A percentile compares a stretch with the other conserved stretches of the same genome.
These are phyloP conservation scores for Leptatherina wallacei DNA, from an alignment of 2,797 vertebrate genomes.

Conservation along the genomic window DNA sequence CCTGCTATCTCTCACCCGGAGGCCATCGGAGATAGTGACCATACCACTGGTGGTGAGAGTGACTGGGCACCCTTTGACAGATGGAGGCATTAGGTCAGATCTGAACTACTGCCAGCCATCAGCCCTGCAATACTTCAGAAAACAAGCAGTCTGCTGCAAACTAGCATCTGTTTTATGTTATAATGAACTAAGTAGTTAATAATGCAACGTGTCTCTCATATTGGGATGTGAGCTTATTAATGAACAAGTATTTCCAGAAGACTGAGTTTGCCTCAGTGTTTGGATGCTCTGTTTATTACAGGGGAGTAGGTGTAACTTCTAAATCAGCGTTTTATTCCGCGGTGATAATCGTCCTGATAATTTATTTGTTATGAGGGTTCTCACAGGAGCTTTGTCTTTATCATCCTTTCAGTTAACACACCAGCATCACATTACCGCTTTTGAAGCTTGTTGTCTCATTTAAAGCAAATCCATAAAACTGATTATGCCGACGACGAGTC, in stretches of 20 bases:
- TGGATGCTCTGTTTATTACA: background rate
- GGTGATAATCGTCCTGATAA: constrained; percentile 54
- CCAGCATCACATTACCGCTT: constrained; percentile 50
- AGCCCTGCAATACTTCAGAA: constrained; percentile 7
- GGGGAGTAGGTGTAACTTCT: constrained; percentile 27
- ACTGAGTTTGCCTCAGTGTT: constrained; percentile 41
- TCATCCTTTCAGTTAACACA: constrained; percentile 39
- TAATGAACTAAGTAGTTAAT: constrained; percentile 35
- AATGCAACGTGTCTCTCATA: constrained; percentile 27
- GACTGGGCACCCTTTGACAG: constrained; percentile 54
- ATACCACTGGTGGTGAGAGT: constrained; percentile 47
- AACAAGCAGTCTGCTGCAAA: constrained; percentile 12
- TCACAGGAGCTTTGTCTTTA: constrained; percentile 45
- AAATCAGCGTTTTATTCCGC: constrained; percentile 62
- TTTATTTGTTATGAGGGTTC: constrained; percentile 50
- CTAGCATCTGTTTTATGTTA: constrained; percentile 35
- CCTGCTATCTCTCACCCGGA: constrained; percentile 66
- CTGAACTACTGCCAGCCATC: constrained; percentile 34
- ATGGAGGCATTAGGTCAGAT: constrained; percentile 53
- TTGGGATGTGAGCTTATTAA: constrained; percentile 21
- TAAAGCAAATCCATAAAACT: constrained; percentile 76
- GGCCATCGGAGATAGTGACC: constrained; percentile 70
- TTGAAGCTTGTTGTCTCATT: constrained; percentile 75
- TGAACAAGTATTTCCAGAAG: constrained; percentile 40
- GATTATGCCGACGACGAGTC: constrained; percentile 74